Evolutionary conservation across 2,113 vertebrate genomes (phyloP).

Genomic region (Chaenocephalus aceratus): DNA sequence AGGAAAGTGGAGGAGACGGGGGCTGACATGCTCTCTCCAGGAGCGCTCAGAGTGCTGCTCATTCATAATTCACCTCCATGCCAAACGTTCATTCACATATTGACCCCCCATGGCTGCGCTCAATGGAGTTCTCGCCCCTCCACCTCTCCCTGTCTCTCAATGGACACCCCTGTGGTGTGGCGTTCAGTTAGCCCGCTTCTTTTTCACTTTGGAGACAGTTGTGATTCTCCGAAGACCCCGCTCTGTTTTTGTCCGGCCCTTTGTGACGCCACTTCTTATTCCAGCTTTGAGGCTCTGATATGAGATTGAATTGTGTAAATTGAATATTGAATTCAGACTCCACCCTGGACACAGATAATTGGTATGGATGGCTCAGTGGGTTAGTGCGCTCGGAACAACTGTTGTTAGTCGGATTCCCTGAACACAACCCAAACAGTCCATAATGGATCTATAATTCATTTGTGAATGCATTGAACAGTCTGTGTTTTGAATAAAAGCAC

Average conservation of each 20-base stretch:
- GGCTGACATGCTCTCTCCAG: constrained; percentile 70
- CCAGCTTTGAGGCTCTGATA: constrained; percentile 33
- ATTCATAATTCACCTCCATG: constrained; percentile 84
- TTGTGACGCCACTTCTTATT: constrained; percentile 19
- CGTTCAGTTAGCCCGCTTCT: constrained; percentile 55
- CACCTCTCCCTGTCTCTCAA: constrained; percentile 69
- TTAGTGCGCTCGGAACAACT: constrained; percentile 62
- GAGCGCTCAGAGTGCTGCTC: constrained; percentile 78
- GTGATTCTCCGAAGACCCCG: background rate
- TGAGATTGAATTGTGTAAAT: constrained; percentile 72
- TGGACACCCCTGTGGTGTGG: constrained; percentile 70
- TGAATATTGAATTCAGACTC: constrained; percentile 77
- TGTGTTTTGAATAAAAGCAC: constrained; percentile 63
- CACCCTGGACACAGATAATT: constrained; percentile 74
- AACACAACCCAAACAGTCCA: constrained; percentile 59
- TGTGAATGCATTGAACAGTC: constrained; percentile 65
- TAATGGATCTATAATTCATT: constrained; percentile 76
- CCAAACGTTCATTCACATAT: constrained; percentile 82
- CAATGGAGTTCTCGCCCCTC: constrained; percentile 78
- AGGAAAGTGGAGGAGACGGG: constrained; percentile 56
- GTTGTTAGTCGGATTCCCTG: constrained; percentile 70
- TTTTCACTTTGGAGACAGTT: constrained; percentile 55
- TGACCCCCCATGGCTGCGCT: constrained; percentile 80
- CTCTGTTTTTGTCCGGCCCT: constrained; percentile 5
- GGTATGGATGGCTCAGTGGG: constrained; percentile 74